Percentiles rank a stretch among this genome's conserved stretches.
phyloP scores from a whole-genome alignment of 1,140 invertebrate genomes.

The Drosophila tani region DNA sequence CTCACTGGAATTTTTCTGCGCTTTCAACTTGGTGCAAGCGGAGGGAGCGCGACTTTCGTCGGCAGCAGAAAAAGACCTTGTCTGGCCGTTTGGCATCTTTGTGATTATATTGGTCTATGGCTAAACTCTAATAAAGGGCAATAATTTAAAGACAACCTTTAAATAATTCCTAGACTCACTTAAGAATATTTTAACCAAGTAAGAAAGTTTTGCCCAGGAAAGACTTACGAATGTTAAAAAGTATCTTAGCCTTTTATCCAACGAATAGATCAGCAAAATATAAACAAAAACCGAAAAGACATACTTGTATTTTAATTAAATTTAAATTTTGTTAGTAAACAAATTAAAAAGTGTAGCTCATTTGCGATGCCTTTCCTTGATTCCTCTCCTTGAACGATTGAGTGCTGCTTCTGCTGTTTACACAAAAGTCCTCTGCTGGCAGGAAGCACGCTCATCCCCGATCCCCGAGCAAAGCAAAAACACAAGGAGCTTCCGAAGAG shows the following conservation, averaged over 20 bases:
- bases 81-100: no score
- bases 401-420: conserved; percentile 19
- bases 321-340: conserved; percentile 4
- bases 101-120: no score
- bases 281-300: not conserved
- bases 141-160: no score
- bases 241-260: not conserved
- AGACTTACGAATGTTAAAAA: not conserved
- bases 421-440: conserved; percentile 6
- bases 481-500: not conserved
- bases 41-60: no score
- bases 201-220: no score
- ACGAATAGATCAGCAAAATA: not conserved
- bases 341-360: conserved; percentile 14
- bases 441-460: conserved; percentile 10
- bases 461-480: conserved; percentile 18
- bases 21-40: no score
- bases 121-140: no score
- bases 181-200: no score
- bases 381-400: conserved; percentile 2
- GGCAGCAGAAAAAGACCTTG: no score
- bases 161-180: no score
- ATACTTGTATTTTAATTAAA: conserved; percentile 14
- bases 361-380: not conserved
- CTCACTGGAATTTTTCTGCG: no score